Conservation (phyloP, 1,140 invertebrate genomes). For the Anastrepha ludens region DNA sequence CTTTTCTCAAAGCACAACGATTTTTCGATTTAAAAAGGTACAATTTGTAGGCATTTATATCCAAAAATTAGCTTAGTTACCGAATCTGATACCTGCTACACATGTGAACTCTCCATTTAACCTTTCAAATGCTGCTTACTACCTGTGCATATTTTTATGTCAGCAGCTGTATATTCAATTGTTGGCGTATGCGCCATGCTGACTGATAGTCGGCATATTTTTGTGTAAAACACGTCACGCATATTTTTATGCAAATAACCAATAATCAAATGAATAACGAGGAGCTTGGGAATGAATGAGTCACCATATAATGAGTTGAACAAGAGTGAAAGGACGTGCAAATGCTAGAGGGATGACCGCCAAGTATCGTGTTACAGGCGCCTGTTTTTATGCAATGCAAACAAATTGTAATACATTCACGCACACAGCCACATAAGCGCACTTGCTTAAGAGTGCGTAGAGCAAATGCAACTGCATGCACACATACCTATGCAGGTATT, state of each 20-base stretch:
- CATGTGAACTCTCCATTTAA: no score
- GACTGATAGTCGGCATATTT: not conserved
- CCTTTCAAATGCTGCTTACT: no score
- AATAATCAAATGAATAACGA: constrained; percentile 32
- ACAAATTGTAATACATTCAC: not conserved
- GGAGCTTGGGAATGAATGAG: not conserved
- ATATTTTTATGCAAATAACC: constrained; percentile 52
- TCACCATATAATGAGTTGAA: not conserved
- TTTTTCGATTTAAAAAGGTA: no score
- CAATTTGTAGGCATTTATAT: no score
- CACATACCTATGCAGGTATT: not conserved
- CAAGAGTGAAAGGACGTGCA: not conserved
- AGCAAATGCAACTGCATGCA: not conserved
- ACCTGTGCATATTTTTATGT: no score
- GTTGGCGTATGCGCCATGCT: not conserved
- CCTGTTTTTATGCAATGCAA: constrained; percentile 22
- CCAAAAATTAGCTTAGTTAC: no score
- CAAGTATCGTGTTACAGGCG: constrained; percentile 32
- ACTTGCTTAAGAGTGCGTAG: not conserved
- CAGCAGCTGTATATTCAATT: not conserved
- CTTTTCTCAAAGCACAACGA: no score
- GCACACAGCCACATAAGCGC: not conserved
- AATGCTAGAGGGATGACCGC: not conserved
- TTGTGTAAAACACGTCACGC: not conserved
- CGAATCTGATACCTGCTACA: no score